Evolutionary conservation across 2,113 vertebrate genomes (phyloP).

Genomic region (Menidia beryllina): DNA sequence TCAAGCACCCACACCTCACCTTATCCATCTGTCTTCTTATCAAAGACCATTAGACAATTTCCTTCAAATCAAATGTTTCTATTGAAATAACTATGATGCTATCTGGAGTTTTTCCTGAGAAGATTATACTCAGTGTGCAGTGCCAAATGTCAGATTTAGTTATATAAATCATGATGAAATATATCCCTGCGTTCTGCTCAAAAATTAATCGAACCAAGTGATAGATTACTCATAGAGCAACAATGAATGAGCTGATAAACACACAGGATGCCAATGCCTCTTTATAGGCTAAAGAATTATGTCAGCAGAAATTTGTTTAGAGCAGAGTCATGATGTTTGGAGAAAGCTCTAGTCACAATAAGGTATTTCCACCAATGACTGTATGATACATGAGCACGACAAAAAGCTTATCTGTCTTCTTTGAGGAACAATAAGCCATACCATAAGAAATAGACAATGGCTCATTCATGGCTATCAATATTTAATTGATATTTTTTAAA

Average conservation of each 20-base stretch:
- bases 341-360: no score
- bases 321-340: no score
- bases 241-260: background rate
- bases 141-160: constrained; percentile 15
- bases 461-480: no score
- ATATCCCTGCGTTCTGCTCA: background rate
- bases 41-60: constrained; percentile 36
- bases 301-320: no score
- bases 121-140: background rate
- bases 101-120: constrained; percentile 39
- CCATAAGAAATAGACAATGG: no score
- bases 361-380: no score
- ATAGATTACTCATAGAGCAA: background rate
- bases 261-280: background rate
- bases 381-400: no score
- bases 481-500: no score
- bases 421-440: no score
- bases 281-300: background rate
- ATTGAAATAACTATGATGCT: constrained; percentile 9
- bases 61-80: constrained; percentile 15
- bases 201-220: background rate
- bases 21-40: constrained; percentile 54
- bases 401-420: no score
- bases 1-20: constrained; percentile 32
- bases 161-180: constrained; percentile 6